These are phyloP conservation scores for Dissostichus mawsoni DNA, from an alignment of 2,113 vertebrate species.

Conservation along the genomic window DNA sequence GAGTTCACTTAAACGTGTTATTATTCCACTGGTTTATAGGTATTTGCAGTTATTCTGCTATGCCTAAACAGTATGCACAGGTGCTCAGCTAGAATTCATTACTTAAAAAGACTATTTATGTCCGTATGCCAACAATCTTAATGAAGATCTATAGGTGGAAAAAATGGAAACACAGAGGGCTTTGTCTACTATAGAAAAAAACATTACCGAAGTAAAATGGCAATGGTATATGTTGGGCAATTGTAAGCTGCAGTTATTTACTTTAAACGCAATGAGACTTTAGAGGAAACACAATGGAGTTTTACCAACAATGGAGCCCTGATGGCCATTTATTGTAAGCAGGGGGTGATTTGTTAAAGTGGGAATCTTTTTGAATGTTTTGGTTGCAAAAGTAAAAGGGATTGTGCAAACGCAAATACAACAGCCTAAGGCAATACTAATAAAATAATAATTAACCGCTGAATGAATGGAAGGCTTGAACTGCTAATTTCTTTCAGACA, in stretches of 20 bases:
- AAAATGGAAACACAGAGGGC: conserved; percentile 33
- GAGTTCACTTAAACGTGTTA: conserved; percentile 1
- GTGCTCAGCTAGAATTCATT: conserved; percentile 21
- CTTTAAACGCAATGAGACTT: conserved; percentile 38
- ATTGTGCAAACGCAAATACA: conserved; percentile 21
- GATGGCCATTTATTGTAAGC: conserved; percentile 25
- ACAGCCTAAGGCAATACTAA: conserved; percentile 12
- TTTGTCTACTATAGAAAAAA: conserved; percentile 31
- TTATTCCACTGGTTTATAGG: neutral
- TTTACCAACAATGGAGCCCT: conserved; percentile 41
- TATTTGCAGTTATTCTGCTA: neutral
- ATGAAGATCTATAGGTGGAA: conserved; percentile 48
- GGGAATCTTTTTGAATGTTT: conserved; percentile 12
- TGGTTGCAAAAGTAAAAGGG: conserved; percentile 25
- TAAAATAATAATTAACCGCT: neutral
- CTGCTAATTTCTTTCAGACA: neutral
- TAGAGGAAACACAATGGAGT: conserved; percentile 57
- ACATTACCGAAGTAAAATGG: conserved; percentile 45
- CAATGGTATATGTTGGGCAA: conserved; percentile 47
- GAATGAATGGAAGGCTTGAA: conserved; percentile 21
- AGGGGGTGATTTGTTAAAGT: conserved; percentile 14
- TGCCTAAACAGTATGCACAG: conserved; percentile 18
- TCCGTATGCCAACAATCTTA: conserved; percentile 14
- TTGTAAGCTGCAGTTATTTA: conserved; percentile 43
- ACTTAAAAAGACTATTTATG: conserved; percentile 17